Evolutionary conservation across 1,140 invertebrate genomes (phyloP), one percentile per base, ranked within the genome.

Genomic region (Brachionus koreanus): DNA sequence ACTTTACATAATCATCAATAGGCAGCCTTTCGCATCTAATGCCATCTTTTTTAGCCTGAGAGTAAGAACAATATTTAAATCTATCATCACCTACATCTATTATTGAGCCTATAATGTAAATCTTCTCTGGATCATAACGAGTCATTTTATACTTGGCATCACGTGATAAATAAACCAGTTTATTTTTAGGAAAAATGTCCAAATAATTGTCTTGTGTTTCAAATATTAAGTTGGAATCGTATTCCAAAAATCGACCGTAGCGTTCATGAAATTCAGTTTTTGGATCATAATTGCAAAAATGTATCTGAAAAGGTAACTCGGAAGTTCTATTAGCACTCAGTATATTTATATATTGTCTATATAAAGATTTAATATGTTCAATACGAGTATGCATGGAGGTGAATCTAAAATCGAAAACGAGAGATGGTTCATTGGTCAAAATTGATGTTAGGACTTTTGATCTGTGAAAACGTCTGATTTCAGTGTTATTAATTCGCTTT

Each of bases 31-130:
- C 63, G 29, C 63, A 69, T 63, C 46, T 72, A 6, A 82, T 82
- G 5, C 63, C 63, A 49, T 72, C 63, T 72, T 49, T 39, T 82
- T 82, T 82, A 23, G 65, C 63, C 23, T 82, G 61, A 5, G 39
- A 33, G 25, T 67, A 82, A 13, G 57, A 82, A 61, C n/a, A 25
- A 25, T 46, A 67, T 43, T 82, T 82, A 82, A 67, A 82, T 42
- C 42, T 67, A 7, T 82, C 63, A 19, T 65, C 39, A 67, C 65
- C 57, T 9, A 6, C 16, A 82, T 87, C 86, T 52, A 86, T 86
- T 46, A 87, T 82, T 16, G 84, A 85, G 37, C 85, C 86, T 19
- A 84, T 61, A 37, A 84, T 83, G 46, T 84, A 84, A n/a, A 83
- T 19, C 12, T 83, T 77, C 25, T 84, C 82, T 5, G 49, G 82